Evolutionary conservation across 2,113 vertebrate genomes (phyloP).

Genomic region (Saguinus imperator): DNA sequence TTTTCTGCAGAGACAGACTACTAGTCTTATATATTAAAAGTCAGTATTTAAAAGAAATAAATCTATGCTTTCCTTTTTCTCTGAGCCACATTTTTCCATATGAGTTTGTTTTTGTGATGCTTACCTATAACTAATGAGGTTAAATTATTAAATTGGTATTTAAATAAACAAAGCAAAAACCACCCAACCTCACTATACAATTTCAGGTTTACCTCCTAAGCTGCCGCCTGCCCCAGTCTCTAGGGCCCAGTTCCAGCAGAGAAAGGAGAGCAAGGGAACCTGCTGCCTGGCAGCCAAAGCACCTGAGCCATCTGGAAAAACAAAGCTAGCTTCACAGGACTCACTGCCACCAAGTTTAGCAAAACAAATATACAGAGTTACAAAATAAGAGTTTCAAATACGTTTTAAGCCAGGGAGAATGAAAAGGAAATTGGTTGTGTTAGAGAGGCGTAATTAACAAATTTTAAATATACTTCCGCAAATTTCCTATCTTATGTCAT

Average conservation of each 20-base stretch:
- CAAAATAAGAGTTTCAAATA: background rate
- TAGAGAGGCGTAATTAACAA: background rate
- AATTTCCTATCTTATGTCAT: background rate
- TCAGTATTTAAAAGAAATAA: constrained; percentile 1
- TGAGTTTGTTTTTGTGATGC: background rate
- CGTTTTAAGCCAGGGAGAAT: background rate
- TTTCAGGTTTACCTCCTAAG: background rate
- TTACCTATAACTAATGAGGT: background rate
- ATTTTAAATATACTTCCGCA: background rate
- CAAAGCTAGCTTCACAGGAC: background rate
- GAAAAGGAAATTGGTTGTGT: background rate
- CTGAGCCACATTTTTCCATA: background rate
- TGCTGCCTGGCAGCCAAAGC: background rate
- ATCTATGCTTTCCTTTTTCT: background rate
- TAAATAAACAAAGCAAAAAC: background rate
- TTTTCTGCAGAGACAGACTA: constrained; percentile 31
- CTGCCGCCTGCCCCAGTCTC: background rate
- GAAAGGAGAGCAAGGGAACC: background rate
- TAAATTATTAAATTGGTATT: background rate
- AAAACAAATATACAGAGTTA: background rate
- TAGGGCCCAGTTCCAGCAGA: background rate
- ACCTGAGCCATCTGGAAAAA: background rate
- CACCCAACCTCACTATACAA: background rate
- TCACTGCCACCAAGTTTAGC: background rate
- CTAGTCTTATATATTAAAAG: background rate